Conservation (phyloP, 2,888 invertebrate genomes). For the Cerceris ruficornis region DNA sequence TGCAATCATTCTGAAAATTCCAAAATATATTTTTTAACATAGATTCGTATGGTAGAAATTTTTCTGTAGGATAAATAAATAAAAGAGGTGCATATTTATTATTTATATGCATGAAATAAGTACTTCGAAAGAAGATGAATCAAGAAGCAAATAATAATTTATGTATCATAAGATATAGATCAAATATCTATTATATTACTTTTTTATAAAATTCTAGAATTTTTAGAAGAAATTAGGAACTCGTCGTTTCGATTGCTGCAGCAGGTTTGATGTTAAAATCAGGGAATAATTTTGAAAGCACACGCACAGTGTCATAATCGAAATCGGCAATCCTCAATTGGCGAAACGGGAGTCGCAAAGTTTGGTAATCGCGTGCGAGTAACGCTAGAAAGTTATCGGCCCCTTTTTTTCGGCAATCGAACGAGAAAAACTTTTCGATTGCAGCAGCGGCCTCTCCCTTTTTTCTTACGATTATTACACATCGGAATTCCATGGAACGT, state of each 20-base stretch:
- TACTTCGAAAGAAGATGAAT: too few relatives aligned
- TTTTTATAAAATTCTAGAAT: too few relatives aligned
- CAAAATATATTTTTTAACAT: too few relatives aligned
- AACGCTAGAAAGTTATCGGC: conserved; percentile 65
- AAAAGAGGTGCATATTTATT: too few relatives aligned
- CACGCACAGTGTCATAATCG: conserved; percentile 37
- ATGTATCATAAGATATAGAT: too few relatives aligned
- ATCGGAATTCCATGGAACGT: background rate
- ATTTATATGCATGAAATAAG: too few relatives aligned
- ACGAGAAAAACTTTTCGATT: conserved; percentile 41
- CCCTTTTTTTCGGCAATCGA: conserved; percentile 31
- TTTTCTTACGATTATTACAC: conserved; percentile 9
- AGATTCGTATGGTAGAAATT: too few relatives aligned
- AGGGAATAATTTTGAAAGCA: conserved; percentile 17
- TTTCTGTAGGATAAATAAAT: too few relatives aligned
- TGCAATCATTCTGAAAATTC: too few relatives aligned
- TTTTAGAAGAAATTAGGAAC: background rate
- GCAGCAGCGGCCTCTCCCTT: background rate
- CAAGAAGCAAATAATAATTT: too few relatives aligned
- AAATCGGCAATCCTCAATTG: conserved; percentile 35
- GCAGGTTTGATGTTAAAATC: background rate
- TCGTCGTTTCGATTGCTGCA: background rate
- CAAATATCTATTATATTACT: too few relatives aligned
- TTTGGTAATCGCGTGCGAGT: conserved; percentile 60
- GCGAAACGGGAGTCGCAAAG: conserved; percentile 42